phyloP scores from a whole-genome alignment of 2,888 invertebrate genomes.

The Rhodophaea formosa region DNA sequence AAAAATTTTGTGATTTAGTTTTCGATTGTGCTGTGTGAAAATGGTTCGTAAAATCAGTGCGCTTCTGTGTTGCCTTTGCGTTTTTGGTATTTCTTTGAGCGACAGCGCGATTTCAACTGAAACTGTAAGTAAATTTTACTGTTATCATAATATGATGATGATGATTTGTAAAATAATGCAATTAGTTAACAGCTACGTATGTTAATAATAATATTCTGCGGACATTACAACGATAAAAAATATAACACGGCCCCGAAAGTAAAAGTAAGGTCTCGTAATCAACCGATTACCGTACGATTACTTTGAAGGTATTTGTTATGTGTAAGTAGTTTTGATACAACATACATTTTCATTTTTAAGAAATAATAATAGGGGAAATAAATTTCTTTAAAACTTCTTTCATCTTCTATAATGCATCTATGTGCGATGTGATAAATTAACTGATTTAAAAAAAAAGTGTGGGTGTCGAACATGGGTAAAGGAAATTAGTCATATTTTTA shows the following conservation, averaged over 20 bases:
- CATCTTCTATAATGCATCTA: too few relatives aligned
- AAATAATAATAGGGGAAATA: too few relatives aligned
- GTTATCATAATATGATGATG: too few relatives aligned
- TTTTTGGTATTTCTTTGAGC: conserved; percentile 67
- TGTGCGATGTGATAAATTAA: too few relatives aligned
- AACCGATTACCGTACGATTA: conserved; percentile 11
- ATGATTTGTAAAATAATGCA: neutral
- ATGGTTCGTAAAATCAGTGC: conserved; percentile 74
- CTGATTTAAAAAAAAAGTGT: too few relatives aligned
- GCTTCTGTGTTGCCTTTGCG: conserved; percentile 66
- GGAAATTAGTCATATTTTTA: too few relatives aligned
- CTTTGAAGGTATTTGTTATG: too few relatives aligned
- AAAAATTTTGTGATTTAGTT: conserved; percentile 22
- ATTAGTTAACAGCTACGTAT: too few relatives aligned
- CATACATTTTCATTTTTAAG: too few relatives aligned
- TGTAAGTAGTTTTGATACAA: too few relatives aligned
- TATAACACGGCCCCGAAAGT: conserved; percentile 14
- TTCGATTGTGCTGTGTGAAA: conserved; percentile 36
- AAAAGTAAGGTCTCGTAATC: conserved; percentile 18
- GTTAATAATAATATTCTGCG: neutral
- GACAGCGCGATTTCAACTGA: conserved; percentile 73
- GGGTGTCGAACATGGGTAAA: too few relatives aligned
- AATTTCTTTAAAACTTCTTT: too few relatives aligned
- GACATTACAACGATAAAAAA: conserved; percentile 1
- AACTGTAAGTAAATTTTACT: conserved; percentile 52